phyloP scores from a whole-genome alignment of 2,888 invertebrate species.

The Drosophila anomalata region DNA sequence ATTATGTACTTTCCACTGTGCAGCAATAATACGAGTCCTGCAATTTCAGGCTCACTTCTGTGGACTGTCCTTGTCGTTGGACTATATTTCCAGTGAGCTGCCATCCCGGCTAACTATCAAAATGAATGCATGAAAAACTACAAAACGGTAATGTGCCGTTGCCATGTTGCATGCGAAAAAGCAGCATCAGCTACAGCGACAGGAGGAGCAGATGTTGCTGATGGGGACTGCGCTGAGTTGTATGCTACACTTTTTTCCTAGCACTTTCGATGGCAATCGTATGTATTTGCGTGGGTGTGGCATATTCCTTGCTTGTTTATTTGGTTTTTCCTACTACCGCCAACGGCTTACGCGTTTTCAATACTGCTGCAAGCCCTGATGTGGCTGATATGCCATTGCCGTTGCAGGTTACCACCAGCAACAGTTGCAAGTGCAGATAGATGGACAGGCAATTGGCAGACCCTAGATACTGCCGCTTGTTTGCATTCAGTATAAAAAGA shows the following conservation, averaged over 20 bases:
- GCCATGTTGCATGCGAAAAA: slow-evolving; percentile 48
- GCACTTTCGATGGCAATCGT: slow-evolving; percentile 26
- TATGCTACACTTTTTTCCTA: slow-evolving; percentile 48
- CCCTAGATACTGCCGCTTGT: slow-evolving; percentile 41
- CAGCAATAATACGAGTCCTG: slow-evolving; percentile 2
- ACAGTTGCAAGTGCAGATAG: slow-evolving; percentile 59
- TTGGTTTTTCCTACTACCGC: slow-evolving; percentile 50
- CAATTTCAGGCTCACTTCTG: slow-evolving; percentile 1
- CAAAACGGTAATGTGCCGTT: slow-evolving; percentile 73
- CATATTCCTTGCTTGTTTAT: slow-evolving; percentile 61
- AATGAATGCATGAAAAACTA: slow-evolving; percentile 77
- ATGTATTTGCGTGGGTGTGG: slow-evolving; percentile 14
- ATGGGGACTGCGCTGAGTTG: slow-evolving; percentile 41
- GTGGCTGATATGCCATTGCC: slow-evolving; percentile 42
- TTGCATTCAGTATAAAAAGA: slow-evolving; percentile 5
- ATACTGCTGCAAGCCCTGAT: slow-evolving; percentile 42
- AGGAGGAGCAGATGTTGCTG: slow-evolving; percentile 37
- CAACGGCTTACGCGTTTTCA: slow-evolving; percentile 64
- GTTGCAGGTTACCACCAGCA: slow-evolving; percentile 53
- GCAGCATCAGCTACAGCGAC: slow-evolving; percentile 14
- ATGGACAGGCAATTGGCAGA: slow-evolving; percentile 41
- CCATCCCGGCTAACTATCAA: slow-evolving; percentile 58
- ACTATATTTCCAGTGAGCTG: slow-evolving; percentile 60
- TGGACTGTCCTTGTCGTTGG: slow-evolving; percentile 19
- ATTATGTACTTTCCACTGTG: neutral